A percentile compares a stretch with the other conserved stretches of the same genome.
Evolutionary conservation across 2,113 vertebrate genomes (phyloP).

Genomic region (Dryoscopus gambensis): DNA sequence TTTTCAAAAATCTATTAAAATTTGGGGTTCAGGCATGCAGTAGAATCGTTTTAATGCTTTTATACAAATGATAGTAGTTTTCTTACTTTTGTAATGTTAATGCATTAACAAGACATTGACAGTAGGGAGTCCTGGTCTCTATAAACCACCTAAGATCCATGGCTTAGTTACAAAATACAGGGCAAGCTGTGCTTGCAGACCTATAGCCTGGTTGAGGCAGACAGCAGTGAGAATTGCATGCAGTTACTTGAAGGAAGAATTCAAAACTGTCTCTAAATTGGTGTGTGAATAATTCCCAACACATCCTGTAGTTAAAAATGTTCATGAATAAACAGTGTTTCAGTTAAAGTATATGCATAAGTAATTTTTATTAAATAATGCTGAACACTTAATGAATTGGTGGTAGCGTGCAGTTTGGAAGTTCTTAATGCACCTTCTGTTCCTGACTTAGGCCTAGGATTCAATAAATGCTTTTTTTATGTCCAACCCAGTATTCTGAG

Average conservation of each 20-base stretch:
- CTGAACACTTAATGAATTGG: constrained; percentile 49
- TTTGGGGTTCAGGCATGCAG: neutral
- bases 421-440: constrained; percentile 76
- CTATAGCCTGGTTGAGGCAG: neutral
- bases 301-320: constrained; percentile 47
- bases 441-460: constrained; percentile 45
- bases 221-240: neutral
- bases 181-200: neutral
- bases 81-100: neutral
- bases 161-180: neutral
- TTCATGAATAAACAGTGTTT: constrained; percentile 54
- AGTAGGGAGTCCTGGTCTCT: neutral
- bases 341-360: constrained; percentile 15
- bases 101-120: neutral
- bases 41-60: neutral
- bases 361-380: constrained; percentile 70
- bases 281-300: constrained; percentile 24
- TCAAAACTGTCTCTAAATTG: neutral
- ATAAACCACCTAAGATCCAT: neutral
- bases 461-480: constrained; percentile 74
- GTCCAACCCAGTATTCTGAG: constrained; percentile 70
- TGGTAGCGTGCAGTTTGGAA: constrained; percentile 47
- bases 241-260: neutral
- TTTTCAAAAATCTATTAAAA: neutral
- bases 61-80: neutral